These are phyloP conservation scores for Vidua macroura DNA, from an alignment of 2,113 vertebrate genomes.

Conservation along the genomic window DNA sequence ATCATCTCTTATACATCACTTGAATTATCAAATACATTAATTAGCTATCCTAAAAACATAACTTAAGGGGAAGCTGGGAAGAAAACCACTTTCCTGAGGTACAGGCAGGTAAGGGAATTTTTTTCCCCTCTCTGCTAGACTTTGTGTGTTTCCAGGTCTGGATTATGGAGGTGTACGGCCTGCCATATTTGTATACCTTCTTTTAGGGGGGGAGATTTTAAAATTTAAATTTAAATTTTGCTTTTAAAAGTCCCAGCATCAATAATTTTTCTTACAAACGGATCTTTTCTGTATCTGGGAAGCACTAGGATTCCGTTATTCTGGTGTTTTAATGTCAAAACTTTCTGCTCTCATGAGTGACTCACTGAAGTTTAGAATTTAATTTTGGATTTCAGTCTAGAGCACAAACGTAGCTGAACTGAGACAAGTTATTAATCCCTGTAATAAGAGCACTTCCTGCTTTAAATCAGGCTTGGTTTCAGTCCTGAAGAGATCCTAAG, in stretches of 20 bases:
- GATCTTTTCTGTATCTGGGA: not conserved
- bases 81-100: not conserved
- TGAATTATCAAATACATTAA: not conserved
- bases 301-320: not conserved
- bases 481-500: not conserved
- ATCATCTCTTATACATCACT: not conserved
- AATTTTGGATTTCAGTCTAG: not conserved
- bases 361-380: not conserved
- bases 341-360: not conserved
- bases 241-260: not conserved
- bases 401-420: not conserved
- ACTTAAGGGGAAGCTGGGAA: not conserved
- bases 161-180: not conserved
- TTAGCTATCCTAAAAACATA: not conserved
- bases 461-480: not conserved
- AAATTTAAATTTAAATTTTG: not conserved
- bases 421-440: not conserved
- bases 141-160: not conserved
- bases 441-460: not conserved
- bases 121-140: not conserved
- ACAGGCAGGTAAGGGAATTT: not conserved
- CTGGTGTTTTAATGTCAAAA: not conserved
- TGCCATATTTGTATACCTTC: not conserved
- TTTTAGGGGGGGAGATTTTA: fast-evolving
- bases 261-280: not conserved